Conservation (phyloP, 2,113 vertebrate genomes). For the Jacana jacana region DNA sequence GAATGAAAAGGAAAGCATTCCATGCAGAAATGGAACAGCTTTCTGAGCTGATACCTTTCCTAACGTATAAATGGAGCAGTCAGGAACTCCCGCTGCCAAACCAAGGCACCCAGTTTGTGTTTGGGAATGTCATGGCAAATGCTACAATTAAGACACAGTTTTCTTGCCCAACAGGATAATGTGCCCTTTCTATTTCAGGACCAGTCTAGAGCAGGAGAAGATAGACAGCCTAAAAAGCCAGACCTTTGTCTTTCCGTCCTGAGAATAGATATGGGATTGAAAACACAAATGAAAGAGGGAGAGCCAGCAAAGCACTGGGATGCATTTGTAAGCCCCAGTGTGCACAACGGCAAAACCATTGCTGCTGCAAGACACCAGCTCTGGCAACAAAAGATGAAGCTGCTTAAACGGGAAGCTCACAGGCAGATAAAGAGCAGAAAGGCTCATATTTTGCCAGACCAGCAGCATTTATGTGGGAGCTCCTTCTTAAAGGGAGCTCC, state of each 20-base stretch:
- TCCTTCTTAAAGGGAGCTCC: neutral
- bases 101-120: neutral
- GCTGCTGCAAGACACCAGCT: neutral
- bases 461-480: neutral
- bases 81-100: neutral
- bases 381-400: neutral
- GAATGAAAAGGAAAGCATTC: constrained; percentile 35
- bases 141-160: neutral
- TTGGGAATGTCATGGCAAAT: neutral
- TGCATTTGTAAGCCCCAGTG: neutral
- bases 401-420: neutral
- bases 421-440: neutral
- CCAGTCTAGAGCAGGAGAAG: neutral
- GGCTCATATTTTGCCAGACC: neutral
- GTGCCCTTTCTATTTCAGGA: neutral
- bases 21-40: constrained; percentile 28
- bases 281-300: neutral
- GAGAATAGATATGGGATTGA: neutral
- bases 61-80: neutral
- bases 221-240: neutral
- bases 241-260: neutral
- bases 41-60: neutral
- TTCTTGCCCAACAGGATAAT: neutral
- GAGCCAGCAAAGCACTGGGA: neutral
- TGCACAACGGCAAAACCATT: neutral